Percentiles rank a stretch among this genome's conserved stretches.
These are phyloP conservation scores for Rhadina sibilatrix DNA, from an alignment of 2,113 vertebrate species.

Conservation along the genomic window DNA sequence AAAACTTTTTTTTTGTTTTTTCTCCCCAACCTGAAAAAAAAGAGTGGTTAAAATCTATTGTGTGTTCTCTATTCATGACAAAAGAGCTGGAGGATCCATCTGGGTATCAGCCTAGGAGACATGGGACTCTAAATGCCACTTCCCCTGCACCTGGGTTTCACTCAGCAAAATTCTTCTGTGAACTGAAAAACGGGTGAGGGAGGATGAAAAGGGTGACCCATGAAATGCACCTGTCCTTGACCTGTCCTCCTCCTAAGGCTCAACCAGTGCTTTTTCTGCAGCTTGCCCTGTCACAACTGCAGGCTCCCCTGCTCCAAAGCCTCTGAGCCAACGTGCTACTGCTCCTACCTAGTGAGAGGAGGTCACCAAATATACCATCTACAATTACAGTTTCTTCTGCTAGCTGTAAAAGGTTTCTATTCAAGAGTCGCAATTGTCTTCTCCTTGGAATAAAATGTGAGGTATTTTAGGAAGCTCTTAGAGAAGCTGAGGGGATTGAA, in stretches of 20 bases:
- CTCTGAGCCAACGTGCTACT: neutral
- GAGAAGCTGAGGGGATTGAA: slow-evolving; percentile 35
- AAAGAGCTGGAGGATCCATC: neutral
- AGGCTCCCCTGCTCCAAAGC: neutral
- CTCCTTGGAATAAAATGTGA: slow-evolving; percentile 22
- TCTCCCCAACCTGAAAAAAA: neutral
- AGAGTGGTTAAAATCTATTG: neutral
- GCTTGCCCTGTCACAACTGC: neutral
- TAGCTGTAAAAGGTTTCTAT: slow-evolving; percentile 36
- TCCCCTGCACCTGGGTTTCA: neutral
- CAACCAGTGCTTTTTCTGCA: neutral
- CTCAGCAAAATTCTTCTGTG: neutral
- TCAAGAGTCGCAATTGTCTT: slow-evolving; percentile 37
- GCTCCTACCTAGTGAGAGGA: slow-evolving; percentile 48
- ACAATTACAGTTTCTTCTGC: slow-evolving; percentile 36
- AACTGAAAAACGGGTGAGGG: neutral
- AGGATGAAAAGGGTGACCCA: neutral
- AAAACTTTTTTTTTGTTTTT: neutral
- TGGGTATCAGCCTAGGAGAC: neutral
- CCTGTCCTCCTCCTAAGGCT: neutral
- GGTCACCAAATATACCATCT: slow-evolving; percentile 56
- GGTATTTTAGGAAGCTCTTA: slow-evolving; percentile 33
- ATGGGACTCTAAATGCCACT: neutral
- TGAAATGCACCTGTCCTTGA: neutral
- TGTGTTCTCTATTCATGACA: neutral